A percentile compares a stretch with the other conserved stretches of the same genome.
These are phyloP conservation scores for Acrocephalus kingi DNA, from an alignment of 2,113 vertebrate species.

Conservation along the genomic window DNA sequence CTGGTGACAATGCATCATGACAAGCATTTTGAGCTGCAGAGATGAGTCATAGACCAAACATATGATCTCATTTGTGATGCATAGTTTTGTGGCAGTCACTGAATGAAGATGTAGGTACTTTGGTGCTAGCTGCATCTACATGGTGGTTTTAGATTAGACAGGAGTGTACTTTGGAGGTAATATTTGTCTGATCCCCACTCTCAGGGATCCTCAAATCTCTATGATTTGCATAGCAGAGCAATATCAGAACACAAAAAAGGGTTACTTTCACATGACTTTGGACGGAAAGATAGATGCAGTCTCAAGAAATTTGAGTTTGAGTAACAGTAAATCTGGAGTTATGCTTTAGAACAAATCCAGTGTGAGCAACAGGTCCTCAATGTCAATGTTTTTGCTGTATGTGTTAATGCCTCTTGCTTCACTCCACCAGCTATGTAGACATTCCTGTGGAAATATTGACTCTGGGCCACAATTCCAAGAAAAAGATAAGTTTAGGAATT, in stretches of 20 bases:
- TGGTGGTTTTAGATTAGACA: not conserved
- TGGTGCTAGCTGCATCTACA: not conserved
- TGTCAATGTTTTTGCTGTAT: not conserved
- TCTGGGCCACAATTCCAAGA: not conserved
- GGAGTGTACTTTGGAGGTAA: not conserved
- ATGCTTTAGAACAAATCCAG: not conserved
- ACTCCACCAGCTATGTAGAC: not conserved
- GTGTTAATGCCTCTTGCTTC: not conserved
- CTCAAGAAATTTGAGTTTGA: not conserved
- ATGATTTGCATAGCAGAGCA: not conserved
- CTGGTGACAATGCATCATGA: not conserved
- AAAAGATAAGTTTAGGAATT: not conserved
- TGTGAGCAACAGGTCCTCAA: not conserved
- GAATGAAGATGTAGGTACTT: not conserved
- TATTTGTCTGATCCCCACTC: not conserved
- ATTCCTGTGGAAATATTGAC: not conserved
- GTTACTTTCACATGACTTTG: not conserved
- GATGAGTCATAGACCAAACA: not conserved
- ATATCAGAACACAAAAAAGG: not conserved
- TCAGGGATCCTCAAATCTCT: not conserved
- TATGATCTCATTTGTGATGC: not conserved
- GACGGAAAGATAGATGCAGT: not conserved
- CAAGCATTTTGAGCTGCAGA: not conserved
- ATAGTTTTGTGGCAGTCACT: not conserved
- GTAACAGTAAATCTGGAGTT: not conserved